These are phyloP conservation scores for Perdita meconis DNA, from an alignment of 2,888 invertebrate species.

Conservation along the genomic window DNA sequence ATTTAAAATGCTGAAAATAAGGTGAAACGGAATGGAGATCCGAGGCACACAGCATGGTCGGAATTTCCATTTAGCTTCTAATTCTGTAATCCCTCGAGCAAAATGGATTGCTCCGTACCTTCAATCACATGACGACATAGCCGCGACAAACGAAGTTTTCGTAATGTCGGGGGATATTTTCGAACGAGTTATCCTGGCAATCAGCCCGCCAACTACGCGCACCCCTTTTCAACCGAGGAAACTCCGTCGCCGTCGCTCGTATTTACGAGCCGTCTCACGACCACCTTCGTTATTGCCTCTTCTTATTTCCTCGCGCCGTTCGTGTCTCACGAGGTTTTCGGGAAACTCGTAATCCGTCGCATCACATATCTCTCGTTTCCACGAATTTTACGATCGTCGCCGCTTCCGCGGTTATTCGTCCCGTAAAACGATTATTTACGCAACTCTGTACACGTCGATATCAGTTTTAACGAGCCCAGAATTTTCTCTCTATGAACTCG, in stretches of 20 bases:
- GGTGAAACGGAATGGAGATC: not conserved
- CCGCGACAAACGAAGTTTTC: slow-evolving; percentile 55
- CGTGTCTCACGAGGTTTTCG: not conserved
- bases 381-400: not conserved
- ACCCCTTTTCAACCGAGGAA: slow-evolving; percentile 34
- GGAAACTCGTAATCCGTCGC: not conserved
- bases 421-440: not conserved
- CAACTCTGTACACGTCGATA: not conserved
- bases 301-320: not conserved
- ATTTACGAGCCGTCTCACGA: slow-evolving; percentile 22
- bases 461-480: too few species aligned
- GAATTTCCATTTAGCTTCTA: not conserved
- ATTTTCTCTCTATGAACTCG: too few species aligned
- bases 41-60: not conserved
- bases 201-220: slow-evolving; percentile 37
- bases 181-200: slow-evolving; percentile 63
- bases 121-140: slow-evolving; percentile 40
- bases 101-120: slow-evolving; percentile 8
- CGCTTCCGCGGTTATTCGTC: not conserved
- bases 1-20: too few species aligned
- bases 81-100: not conserved
- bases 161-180: slow-evolving; percentile 70
- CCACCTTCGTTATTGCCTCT: slow-evolving; percentile 7
- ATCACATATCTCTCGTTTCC: not conserved
- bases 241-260: slow-evolving; percentile 12